These are phyloP conservation scores for Diadophis punctatus DNA, from an alignment of 2,113 vertebrate genomes.

Conservation along the genomic window DNA sequence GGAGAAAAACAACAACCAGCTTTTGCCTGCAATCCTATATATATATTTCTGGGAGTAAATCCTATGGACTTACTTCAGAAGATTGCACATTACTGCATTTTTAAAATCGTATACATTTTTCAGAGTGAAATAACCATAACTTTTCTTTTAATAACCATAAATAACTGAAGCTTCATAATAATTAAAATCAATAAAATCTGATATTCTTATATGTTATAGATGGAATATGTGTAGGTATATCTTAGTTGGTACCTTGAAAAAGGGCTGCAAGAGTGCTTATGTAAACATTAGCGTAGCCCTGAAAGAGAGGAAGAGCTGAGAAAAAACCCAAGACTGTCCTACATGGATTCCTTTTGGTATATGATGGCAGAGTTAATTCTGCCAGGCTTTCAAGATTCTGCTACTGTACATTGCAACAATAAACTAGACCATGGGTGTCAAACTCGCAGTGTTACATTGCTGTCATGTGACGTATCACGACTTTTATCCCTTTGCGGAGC, in stretches of 20 bases:
- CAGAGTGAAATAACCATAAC: background rate
- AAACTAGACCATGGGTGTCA: background rate
- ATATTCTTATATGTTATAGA: background rate
- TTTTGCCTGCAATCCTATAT: background rate
- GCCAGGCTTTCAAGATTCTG: background rate
- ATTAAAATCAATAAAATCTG: background rate
- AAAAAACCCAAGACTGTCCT: background rate
- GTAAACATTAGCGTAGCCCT: background rate
- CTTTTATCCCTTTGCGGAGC: background rate
- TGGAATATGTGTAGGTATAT: background rate
- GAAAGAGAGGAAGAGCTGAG: background rate
- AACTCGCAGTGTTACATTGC: background rate
- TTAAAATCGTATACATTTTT: background rate
- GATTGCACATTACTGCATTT: background rate
- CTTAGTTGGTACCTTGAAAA: background rate
- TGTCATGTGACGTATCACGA: background rate
- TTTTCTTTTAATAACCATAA: background rate
- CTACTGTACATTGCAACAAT: background rate
- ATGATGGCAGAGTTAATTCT: background rate
- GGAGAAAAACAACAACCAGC: background rate
- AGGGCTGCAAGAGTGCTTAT: background rate
- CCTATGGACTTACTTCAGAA: background rate
- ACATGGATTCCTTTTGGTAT: background rate
- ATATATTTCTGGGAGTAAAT: background rate
- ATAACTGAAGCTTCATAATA: background rate